A percentile compares a stretch with the other conserved stretches of the same genome.
Conservation (phyloP, 2,113 vertebrate genomes). For the Ptychochromis oligacanthus region DNA sequence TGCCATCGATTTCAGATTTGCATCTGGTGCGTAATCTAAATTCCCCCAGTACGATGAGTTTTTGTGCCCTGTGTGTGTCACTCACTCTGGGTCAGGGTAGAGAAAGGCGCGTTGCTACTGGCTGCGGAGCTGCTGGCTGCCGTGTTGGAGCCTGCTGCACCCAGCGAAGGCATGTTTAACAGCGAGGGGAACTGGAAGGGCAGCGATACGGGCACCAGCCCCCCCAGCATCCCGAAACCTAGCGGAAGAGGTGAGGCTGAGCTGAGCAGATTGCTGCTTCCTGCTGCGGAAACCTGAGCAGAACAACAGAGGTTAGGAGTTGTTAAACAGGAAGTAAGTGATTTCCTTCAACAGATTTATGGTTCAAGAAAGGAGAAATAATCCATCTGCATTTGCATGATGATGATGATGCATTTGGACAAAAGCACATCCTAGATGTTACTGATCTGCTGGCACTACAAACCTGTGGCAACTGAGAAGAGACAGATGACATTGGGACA, state of each 20-base stretch:
- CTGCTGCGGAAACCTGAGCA: conserved; percentile 88
- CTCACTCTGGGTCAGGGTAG: conserved; percentile 81
- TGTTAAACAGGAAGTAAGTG: background rate
- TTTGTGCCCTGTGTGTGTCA: background rate
- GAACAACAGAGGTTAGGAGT: conserved; percentile 1
- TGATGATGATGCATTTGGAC: no score
- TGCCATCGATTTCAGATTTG: background rate
- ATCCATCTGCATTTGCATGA: no score
- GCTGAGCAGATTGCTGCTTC: conserved; percentile 84
- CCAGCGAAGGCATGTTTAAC: conserved; percentile 87
- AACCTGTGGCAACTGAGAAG: conserved; percentile 80
- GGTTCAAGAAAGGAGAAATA: background rate
- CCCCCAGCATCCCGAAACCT: conserved; percentile 95
- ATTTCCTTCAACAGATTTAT: conserved; percentile 1
- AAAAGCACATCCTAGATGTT: rapidly evolving
- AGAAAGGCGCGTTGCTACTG: conserved; percentile 76
- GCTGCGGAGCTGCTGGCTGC: conserved; percentile 60
- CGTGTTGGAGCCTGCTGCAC: conserved; percentile 79
- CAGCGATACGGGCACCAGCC: conserved; percentile 95
- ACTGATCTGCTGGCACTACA: conserved; percentile 6
- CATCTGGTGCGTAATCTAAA: background rate
- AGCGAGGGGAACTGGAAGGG: conserved; percentile 96
- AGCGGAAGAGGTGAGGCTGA: conserved; percentile 89
- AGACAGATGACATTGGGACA: conserved; percentile 63
- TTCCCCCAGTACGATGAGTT: background rate